phyloP scores from a whole-genome alignment of 2,888 invertebrate species.

The Pristionchus entomophagus region DNA sequence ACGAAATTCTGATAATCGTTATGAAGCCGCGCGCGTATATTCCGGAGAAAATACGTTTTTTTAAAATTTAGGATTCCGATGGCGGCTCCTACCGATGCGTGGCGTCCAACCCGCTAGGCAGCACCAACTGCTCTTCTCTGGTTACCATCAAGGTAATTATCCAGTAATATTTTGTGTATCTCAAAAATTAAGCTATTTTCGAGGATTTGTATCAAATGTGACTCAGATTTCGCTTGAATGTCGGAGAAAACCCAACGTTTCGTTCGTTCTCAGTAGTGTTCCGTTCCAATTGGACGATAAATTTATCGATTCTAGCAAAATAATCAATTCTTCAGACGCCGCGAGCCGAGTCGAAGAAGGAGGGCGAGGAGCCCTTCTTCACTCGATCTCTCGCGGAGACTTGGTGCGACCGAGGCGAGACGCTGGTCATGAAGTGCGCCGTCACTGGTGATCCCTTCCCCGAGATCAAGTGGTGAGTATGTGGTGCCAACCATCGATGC shows the following conservation, averaged over 20 bases:
- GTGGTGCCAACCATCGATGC: too few species aligned
- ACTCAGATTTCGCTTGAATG: background rate
- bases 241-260: background rate
- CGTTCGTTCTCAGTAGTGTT: background rate
- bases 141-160: slow-evolving; percentile 72
- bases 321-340: slow-evolving; percentile 37
- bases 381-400: slow-evolving; percentile 72
- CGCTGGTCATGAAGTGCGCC: slow-evolving; percentile 77
- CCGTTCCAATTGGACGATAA: background rate
- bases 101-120: slow-evolving; percentile 79
- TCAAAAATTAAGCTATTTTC: too few species aligned
- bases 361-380: slow-evolving; percentile 75
- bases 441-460: slow-evolving; percentile 92
- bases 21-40: too few species aligned
- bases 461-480: slow-evolving; percentile 87
- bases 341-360: slow-evolving; percentile 69
- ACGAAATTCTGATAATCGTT: too few species aligned
- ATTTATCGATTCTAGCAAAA: background rate
- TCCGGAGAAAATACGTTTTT: too few species aligned
- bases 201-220: background rate
- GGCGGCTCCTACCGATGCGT: slow-evolving; percentile 73
- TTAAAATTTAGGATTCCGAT: background rate
- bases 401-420: slow-evolving; percentile 72
- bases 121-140: slow-evolving; percentile 71
- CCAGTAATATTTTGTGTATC: too few species aligned